phyloP scores from a whole-genome alignment of 2,797 vertebrate species.

The Pampus argenteus region DNA sequence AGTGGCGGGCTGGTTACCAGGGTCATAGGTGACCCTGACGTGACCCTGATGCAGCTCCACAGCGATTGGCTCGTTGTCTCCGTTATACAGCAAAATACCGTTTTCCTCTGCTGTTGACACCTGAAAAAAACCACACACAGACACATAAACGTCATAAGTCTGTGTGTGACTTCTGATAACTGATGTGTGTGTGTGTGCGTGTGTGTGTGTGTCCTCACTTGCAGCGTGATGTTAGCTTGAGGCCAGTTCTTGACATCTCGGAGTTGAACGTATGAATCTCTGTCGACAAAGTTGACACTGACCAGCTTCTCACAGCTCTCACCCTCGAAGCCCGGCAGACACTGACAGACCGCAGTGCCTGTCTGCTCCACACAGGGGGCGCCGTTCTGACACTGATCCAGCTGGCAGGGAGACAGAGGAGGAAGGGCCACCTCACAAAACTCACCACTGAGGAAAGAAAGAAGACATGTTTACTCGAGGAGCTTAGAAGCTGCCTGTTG shows the following conservation, averaged over 20 bases:
- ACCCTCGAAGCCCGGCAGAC: constrained; percentile 92
- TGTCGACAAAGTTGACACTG: constrained; percentile 95
- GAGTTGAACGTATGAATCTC: constrained; percentile 95
- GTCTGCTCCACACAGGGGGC: constrained; percentile 87
- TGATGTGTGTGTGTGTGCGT: neutral
- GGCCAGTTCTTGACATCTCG: constrained; percentile 95
- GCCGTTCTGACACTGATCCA: constrained; percentile 90
- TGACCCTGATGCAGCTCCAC: constrained; percentile 96
- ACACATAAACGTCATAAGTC: neutral
- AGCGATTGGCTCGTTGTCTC: constrained; percentile 94
- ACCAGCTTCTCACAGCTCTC: constrained; percentile 93
- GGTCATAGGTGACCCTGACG: constrained; percentile 95
- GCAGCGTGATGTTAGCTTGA: constrained; percentile 95
- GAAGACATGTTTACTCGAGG: neutral
- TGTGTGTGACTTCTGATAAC: neutral
- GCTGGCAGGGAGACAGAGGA: constrained; percentile 85
- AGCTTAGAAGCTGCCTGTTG: too few species aligned
- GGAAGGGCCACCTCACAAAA: constrained; percentile 88
- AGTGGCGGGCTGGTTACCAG: constrained; percentile 91
- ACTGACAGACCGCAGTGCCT: constrained; percentile 88
- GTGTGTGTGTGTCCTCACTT: constrained; percentile 81
- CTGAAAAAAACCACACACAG: constrained; percentile 71
- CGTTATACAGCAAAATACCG: constrained; percentile 94
- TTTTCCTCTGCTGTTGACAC: constrained; percentile 99
- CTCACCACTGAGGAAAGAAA: constrained; percentile 85